phyloP scores from a whole-genome alignment of 2,888 invertebrate genomes.

The Perdita meconis region DNA sequence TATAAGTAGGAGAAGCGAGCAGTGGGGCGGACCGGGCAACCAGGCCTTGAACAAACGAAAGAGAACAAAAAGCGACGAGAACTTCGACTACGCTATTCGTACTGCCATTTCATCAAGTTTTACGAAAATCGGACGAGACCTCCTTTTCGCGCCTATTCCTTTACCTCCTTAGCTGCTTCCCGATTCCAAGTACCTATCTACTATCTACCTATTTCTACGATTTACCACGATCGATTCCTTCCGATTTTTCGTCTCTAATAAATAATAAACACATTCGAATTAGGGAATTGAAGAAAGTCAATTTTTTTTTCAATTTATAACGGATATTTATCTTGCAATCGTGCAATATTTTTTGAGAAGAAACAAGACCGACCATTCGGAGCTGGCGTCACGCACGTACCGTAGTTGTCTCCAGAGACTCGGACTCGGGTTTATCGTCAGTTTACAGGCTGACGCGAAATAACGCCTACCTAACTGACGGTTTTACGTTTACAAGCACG shows the following conservation, averaged over 20 bases:
- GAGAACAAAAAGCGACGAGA: slow-evolving; percentile 58
- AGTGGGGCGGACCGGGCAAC: slow-evolving; percentile 54
- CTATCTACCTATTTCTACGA: neutral
- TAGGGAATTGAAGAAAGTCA: too few relatives aligned
- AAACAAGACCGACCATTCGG: too few relatives aligned
- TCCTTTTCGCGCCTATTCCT: neutral
- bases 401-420: neutral
- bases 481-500: slow-evolving; percentile 14
- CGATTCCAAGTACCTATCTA: neutral
- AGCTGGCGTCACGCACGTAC: neutral
- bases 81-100: slow-evolving; percentile 50
- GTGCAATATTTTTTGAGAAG: too few relatives aligned
- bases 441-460: neutral
- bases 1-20: slow-evolving; percentile 67
- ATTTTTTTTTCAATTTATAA: too few relatives aligned
- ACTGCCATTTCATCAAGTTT: slow-evolving; percentile 46
- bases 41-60: slow-evolving; percentile 69
- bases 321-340: too few relatives aligned
- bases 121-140: slow-evolving; percentile 25
- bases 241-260: too few relatives aligned
- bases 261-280: too few relatives aligned
- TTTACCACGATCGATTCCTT: neutral
- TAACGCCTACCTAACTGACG: slow-evolving; percentile 8
- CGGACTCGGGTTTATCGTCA: slow-evolving; percentile 12
- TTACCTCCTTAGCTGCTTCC: neutral